phyloP scores from a whole-genome alignment of 2,888 invertebrate species.

The Drosophila histrio region DNA sequence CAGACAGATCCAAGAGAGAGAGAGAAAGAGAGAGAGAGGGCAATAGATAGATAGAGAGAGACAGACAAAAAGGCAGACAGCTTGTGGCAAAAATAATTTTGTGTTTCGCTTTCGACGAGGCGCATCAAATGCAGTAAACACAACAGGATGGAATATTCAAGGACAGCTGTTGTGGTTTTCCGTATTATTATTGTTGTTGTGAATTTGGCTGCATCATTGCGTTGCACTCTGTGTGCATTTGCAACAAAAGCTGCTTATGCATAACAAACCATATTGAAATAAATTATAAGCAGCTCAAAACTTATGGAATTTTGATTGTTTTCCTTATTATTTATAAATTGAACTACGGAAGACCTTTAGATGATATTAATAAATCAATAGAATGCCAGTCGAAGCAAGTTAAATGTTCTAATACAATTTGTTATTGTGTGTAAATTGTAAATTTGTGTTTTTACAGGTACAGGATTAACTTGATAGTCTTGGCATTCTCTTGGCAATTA shows the following conservation, averaged over 20 bases:
- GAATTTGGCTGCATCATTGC: constrained; percentile 17
- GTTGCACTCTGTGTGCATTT: constrained; percentile 26
- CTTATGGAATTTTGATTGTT: constrained; percentile 32
- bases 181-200: not conserved
- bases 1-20: not conserved
- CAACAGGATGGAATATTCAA: constrained; percentile 19
- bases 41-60: not conserved
- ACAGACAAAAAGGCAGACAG: not conserved
- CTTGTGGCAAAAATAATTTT: constrained; percentile 21
- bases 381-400: not conserved
- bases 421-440: not conserved
- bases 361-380: not conserved
- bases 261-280: constrained; percentile 18
- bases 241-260: constrained; percentile 41
- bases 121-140: constrained; percentile 7
- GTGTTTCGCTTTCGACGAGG: not conserved
- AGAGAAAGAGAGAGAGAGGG: not conserved
- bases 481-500: constrained; percentile 34
- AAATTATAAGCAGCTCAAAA: constrained; percentile 35
- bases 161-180: not conserved
- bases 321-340: constrained; percentile 14
- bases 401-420: not conserved
- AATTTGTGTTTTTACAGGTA: not conserved
- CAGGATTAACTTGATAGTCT: constrained; percentile 18
- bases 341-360: not conserved